Evolutionary conservation across 2,113 vertebrate genomes (phyloP).

Genomic region (Myotis davidii): DNA sequence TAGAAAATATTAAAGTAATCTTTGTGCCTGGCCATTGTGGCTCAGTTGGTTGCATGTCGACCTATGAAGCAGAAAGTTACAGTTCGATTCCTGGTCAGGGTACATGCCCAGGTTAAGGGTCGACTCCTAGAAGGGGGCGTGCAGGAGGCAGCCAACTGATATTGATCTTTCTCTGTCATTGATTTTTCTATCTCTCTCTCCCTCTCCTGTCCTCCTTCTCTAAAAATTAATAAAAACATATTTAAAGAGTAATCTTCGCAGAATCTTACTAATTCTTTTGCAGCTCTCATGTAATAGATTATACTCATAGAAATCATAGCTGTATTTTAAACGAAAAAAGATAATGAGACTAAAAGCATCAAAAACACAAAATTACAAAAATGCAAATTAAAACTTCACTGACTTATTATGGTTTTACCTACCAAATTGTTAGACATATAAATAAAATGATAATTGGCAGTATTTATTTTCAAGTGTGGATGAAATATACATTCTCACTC

Average conservation of each 20-base stretch:
- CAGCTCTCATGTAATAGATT: neutral
- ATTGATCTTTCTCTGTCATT: too few species aligned
- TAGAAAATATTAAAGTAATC: neutral
- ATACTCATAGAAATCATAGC: neutral
- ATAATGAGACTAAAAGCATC: neutral
- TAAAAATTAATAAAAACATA: too few species aligned
- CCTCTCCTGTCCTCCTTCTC: too few species aligned
- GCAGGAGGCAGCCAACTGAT: too few species aligned
- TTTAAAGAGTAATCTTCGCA: neutral
- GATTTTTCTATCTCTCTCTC: too few species aligned
- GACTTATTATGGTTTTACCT: neutral
- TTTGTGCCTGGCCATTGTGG: neutral
- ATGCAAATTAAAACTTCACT: neutral
- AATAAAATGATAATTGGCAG: neutral
- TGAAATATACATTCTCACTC: neutral
- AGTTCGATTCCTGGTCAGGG: too few species aligned
- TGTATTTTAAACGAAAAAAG: neutral
- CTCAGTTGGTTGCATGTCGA: too few species aligned
- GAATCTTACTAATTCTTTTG: neutral
- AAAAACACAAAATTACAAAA: constrained; percentile 11
- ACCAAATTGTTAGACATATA: neutral
- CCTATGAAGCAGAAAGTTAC: too few species aligned
- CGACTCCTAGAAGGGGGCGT: too few species aligned
- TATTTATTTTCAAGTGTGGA: neutral
- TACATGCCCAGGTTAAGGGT: too few species aligned